Evolutionary conservation across 2,888 invertebrate species (phyloP), one percentile per base, ranked within the genome.

Genomic region (Trichacis sp.): DNA sequence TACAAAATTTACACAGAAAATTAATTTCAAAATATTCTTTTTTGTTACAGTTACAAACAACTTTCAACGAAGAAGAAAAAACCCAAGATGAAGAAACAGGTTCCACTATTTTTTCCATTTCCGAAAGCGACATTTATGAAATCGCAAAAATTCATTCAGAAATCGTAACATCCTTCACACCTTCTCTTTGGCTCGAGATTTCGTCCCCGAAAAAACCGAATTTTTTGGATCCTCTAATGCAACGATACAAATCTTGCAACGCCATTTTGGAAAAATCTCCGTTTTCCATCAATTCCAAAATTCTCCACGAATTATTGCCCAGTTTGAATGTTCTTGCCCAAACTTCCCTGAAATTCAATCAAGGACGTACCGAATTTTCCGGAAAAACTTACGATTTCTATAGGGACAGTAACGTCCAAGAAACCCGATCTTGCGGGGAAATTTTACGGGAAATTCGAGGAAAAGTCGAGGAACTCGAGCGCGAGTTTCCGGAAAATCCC

Each of bases 401-500:
- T 80, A 91, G 89, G 68, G 94, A 95, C 71, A 84, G 94, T 0
- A 94, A 95, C 84, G 89, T 95, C 0, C 86, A 89, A 0, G 94
- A 96, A 85, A 91, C 92, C 0, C 88, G 89, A 53, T 88, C 89
- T 48, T 93, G 95, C 74, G 86, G 89, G 8, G 89, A 91, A 1
- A 84, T 95, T 4, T 83, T 97, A 57, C 87, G 89, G 9, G 86
- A 86, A 57, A 88, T 96, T n/a, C 87, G 87, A 64, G 80, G 83
- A 1, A 87, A 88, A 48, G 89, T 93, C 0, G 82, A 86, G 8
- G 87, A 88, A 45, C 97, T 95, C 94, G 40, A 20, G n/a, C 4
- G 4, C 12, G 94, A 96, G 0, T n/a, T n/a, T n/a, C n/a, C n/a
- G n/a, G 95, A 95, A 68, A 95, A 97, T 86, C 96, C 97, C 0